These are phyloP conservation scores for Drosophila quinaria DNA, from an alignment of 2,888 invertebrate species.

Conservation along the genomic window DNA sequence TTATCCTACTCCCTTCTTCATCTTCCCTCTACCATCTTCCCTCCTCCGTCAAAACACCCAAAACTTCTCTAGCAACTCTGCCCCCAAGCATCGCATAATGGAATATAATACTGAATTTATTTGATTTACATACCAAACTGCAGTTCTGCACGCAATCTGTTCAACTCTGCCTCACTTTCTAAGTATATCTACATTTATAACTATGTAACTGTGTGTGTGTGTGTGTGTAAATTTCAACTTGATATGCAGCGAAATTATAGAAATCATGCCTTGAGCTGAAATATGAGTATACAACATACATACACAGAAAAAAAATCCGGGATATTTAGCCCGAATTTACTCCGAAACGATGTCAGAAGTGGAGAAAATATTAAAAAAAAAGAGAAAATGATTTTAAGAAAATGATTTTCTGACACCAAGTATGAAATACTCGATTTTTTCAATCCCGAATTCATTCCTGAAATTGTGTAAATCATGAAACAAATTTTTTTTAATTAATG, in stretches of 20 bases:
- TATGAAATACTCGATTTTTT: too few relatives aligned
- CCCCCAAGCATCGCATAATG: slow-evolving; percentile 36
- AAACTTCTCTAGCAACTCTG: slow-evolving; percentile 1
- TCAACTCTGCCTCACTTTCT: slow-evolving; percentile 3
- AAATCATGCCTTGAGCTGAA: slow-evolving; percentile 9
- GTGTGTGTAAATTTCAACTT: slow-evolving; percentile 1
- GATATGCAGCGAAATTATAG: slow-evolving; percentile 7
- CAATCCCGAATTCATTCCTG: too few relatives aligned
- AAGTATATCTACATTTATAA: background rate
- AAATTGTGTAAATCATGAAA: too few relatives aligned
- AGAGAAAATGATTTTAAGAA: too few relatives aligned
- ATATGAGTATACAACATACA: background rate
- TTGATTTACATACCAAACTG: slow-evolving; percentile 56
- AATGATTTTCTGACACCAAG: too few relatives aligned
- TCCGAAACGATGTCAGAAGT: too few relatives aligned
- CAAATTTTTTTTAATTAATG: too few relatives aligned
- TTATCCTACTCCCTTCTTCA: background rate
- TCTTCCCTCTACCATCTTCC: background rate
- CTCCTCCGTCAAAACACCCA: background rate
- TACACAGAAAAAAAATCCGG: too few relatives aligned
- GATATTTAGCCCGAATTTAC: too few relatives aligned
- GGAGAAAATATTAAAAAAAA: too few relatives aligned
- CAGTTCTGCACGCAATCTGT: slow-evolving; percentile 49
- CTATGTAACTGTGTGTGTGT: background rate
- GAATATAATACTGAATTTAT: slow-evolving; percentile 58